Base-by-base conservation (phyloP, 2,113 vertebrate genomes). In the Bombycilla garrulus region DNA sequence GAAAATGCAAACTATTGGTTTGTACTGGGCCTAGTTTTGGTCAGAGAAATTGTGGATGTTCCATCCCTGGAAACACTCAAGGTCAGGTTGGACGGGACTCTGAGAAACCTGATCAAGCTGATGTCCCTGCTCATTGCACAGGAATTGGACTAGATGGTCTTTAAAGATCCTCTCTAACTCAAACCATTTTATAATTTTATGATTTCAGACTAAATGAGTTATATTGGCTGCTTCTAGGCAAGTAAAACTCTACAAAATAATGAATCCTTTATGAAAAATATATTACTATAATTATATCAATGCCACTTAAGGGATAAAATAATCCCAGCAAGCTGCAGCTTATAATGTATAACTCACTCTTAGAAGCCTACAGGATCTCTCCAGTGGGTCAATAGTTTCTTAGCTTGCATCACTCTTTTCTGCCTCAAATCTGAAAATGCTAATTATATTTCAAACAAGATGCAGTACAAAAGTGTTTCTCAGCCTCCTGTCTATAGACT, bases 21-120 rank as follows among this genome's bases (percentile, higher is more conserved):
- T 47, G 13, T 54, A 20, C 6, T 23, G 33, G 45, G 23, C 25
- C 16, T 16, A 9, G 23, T 79, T 90, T 91, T 66, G 33, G 4
- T 24, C 36, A 28, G 26, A 51, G 23, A 74, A 18, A 26, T 10
- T 10, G 15, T 15, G 47, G 20, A 11, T 33, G 4, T 26, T 8
- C 6, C 18, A 42, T n/a, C 8, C 11, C 12, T 65, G 26, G 45
- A 51, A 85, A 51, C 1, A 51, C 28, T 8, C 23, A 36, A 45
- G 22, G 10, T 25, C n/a, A 44, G 26, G 21, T 7, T 81, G 36
- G 24, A 53, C 0, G 0, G 8, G 5, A 8, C 23, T 73, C 10
- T 80, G 26, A 81, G 33, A 29, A 44, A 67, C 22, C 5, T 38
- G 45, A 25, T 26, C 47, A 40, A 18, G 19, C 18, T 36, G 31